Evolutionary conservation across 2,113 vertebrate genomes (phyloP), one percentile per base, ranked within the genome.

Genomic region (Salvelinus sp.): DNA sequence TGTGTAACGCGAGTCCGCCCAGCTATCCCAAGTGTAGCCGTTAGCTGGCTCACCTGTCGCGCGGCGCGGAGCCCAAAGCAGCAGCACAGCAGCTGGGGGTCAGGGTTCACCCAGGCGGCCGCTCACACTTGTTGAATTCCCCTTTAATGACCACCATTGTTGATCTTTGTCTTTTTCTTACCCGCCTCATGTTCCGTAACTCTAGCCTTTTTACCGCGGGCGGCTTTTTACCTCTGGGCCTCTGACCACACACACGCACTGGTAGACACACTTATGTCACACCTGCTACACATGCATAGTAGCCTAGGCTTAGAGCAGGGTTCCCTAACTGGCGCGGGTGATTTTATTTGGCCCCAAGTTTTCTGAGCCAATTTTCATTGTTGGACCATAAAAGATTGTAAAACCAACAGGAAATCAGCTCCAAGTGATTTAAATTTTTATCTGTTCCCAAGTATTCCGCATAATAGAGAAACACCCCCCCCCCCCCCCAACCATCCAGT

Each of bases 31-130:
- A 88, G 88, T 73, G 87, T 84, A 72, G 76, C 85, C 75, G 81
- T 89, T 88, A 87, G 86, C 80, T 75, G 60, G 86, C 79, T 90
- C 96, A 97, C 95, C 97, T 97, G 95, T 94, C 88, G 78, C 70
- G 58, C 91, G 82, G 93, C 91, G 82, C 73, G 74, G 92, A 84
- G 92, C 88, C 87, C 90, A 94, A 94, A 94, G 95, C 93, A 95
- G 93, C 93, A 90, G 88, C 88, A 74, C 79, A 92, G 95, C 96
- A 98, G 96, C 96, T 98, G 97, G 76, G 90, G 95, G 91, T 91
- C 91, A 92, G 69, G 85, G 94, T 92, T 93, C 93, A 83, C 78
- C 87, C 82, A 68, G 77, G 80, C 89, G 93, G 91, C 91, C 87
- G 78, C 89, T 86, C 92, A 82, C 84, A 80, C 84, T 86, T 83